Base-by-base conservation (phyloP, 37 sponge, comb jelly and placozoan genomes). In the Hexactinellida sp. region DNA sequence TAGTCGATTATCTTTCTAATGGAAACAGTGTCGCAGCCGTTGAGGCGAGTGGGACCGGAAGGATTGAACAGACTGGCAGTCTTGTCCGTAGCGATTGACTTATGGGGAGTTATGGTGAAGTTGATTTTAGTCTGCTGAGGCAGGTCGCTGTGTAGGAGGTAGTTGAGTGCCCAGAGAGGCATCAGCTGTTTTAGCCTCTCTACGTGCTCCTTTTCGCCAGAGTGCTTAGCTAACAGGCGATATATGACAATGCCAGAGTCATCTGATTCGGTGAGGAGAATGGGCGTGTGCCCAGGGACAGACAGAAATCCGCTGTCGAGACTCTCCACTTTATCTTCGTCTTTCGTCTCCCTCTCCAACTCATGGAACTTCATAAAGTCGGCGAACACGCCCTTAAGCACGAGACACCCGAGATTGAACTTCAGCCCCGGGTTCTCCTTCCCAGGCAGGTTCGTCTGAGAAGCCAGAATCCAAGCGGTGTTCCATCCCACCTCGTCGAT, bases 201-300 rank as follows among this genome's bases (percentile, higher is more conserved):
- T 63, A 7, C 13, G 3, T 63, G 19, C 3, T 3, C 21, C 3
- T 10, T 1, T n/a, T n/a, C 76, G 3, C 19, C 76, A 21, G 30
- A 3, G 13, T 63, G 19, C 13, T 28, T 63, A 63, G 76, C 21
- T 32, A 63, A 63, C 21, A 63, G 3, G 32, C 76, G 25, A 63
- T 23, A 63, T 10, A 63, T 10, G 3, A 63, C 76, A 63, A 28
- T 63, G 0, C 92, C 93, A 90, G 91, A 91, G 87, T 95, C 96
- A 36, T 89, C 94, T 10, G 90, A 82, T 86, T 95, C 96, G 0
- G 89, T 54, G 37, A 95, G 47, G 36, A 91, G 47, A 36, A 95
- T 85, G 13, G 96, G 94, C 36, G 96, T 95, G 90, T 95, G 96
- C 21, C 10, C 37, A 54, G 94, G 91, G 1, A 93, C 92, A 55